A percentile compares a stretch with the other conserved stretches of the same genome.
Conservation (phyloP, 2,113 vertebrate species). For the Neogale vison region DNA sequence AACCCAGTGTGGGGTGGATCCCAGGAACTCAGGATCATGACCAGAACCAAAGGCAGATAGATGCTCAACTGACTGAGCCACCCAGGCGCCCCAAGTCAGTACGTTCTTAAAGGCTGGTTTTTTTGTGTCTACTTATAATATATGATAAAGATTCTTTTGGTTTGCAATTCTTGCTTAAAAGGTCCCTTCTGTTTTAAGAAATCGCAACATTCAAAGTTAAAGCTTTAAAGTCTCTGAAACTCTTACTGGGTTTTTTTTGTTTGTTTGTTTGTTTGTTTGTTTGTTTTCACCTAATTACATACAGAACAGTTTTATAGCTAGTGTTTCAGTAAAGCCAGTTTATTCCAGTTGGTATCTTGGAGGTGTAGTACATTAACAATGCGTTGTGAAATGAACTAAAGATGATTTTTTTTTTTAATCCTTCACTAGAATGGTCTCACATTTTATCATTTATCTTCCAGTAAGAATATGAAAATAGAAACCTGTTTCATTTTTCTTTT, state of each 20-base stretch:
- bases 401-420: background rate
- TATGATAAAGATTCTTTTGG: background rate
- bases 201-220: background rate
- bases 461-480: slow-evolving; percentile 12
- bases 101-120: background rate
- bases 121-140: background rate
- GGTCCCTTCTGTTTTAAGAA: background rate
- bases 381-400: background rate
- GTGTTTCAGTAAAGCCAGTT: background rate
- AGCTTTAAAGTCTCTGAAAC: background rate
- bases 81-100: background rate
- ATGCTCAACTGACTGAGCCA: too few relatives aligned
- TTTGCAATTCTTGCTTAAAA: background rate
- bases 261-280: background rate
- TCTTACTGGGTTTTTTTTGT: background rate
- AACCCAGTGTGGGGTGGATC: too few relatives aligned
- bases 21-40: too few relatives aligned
- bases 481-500: background rate
- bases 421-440: background rate
- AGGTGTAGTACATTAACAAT: background rate
- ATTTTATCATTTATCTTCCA: slow-evolving; percentile 13
- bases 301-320: background rate
- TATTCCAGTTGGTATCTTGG: background rate
- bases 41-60: too few relatives aligned
- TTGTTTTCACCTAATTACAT: background rate